Evolutionary conservation across 2,797 vertebrate genomes (phyloP).

Genomic region (Eutrigla gurnardus): DNA sequence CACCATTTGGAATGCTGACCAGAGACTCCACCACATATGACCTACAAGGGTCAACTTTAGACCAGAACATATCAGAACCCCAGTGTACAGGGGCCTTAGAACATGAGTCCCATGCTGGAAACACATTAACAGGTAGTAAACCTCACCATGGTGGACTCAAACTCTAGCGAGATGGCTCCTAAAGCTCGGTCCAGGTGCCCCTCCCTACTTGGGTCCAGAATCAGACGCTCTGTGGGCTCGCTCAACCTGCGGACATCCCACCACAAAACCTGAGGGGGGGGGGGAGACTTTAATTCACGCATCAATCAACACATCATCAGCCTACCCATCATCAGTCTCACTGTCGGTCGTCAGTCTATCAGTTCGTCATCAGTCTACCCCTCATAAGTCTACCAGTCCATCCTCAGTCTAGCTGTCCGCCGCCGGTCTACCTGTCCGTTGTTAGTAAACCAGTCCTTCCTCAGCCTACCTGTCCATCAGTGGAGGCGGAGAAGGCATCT

Average conservation of each 20-base stretch:
- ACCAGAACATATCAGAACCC: neutral
- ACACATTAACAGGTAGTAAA: neutral
- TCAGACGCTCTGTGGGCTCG: slow-evolving; percentile 88
- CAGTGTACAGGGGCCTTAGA: neutral
- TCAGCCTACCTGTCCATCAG: slow-evolving; percentile 90
- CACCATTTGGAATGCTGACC: too few relatives aligned
- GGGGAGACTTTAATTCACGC: neutral
- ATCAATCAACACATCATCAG: neutral
- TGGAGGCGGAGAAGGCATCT: slow-evolving; percentile 92
- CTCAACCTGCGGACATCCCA: slow-evolving; percentile 94
- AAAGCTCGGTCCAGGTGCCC: slow-evolving; percentile 86
- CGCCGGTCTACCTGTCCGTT: neutral
- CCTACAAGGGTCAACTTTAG: neutral
- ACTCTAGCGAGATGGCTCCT: slow-evolving; percentile 91
- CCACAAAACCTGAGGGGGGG: slow-evolving; percentile 89
- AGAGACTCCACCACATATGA: neutral
- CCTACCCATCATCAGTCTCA: slow-evolving; percentile 62
- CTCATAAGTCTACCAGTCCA: neutral
- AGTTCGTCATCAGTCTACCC: too few relatives aligned
- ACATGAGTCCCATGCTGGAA: neutral
- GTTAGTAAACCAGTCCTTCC: neutral
- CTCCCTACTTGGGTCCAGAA: slow-evolving; percentile 88
- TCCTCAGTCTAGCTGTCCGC: neutral
- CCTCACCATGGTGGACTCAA: slow-evolving; percentile 90
- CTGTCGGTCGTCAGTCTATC: slow-evolving; percentile 76